Evolutionary conservation across 2,797 vertebrate genomes (phyloP).

Genomic region (Aulostomus chinensis): DNA sequence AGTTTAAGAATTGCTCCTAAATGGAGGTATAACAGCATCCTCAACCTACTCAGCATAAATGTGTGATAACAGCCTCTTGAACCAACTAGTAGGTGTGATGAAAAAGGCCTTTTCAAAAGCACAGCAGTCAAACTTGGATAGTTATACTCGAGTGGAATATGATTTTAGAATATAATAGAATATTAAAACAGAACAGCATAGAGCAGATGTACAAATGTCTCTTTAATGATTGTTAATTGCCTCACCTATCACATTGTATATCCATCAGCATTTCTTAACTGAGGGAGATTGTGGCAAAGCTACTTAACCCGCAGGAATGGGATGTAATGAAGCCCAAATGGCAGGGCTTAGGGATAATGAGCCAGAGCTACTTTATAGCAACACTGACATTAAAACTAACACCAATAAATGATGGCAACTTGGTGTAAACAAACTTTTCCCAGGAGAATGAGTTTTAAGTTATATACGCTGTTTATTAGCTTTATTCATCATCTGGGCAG

Average conservation of each 20-base stretch:
- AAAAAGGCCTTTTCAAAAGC: no score
- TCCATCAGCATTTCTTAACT: slow-evolving; percentile 32
- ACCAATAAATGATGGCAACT: slow-evolving; percentile 47
- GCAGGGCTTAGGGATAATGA: slow-evolving; percentile 57
- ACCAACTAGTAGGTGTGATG: no score
- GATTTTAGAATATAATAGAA: no score
- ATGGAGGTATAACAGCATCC: no score
- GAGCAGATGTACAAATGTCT: slow-evolving; percentile 6
- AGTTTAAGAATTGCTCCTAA: no score
- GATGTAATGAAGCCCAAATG: slow-evolving; percentile 66
- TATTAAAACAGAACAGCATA: background rate
- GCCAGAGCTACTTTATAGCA: slow-evolving; percentile 55
- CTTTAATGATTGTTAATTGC: slow-evolving; percentile 22
- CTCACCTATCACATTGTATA: slow-evolving; percentile 15
- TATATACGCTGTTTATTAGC: slow-evolving; percentile 7
- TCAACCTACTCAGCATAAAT: no score
- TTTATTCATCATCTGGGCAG: slow-evolving; percentile 3
- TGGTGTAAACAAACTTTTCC: slow-evolving; percentile 38
- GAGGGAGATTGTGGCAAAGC: slow-evolving; percentile 29
- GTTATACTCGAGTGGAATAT: no score
- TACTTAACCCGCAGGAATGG: slow-evolving; percentile 56
- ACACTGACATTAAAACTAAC: slow-evolving; percentile 57
- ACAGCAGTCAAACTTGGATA: no score
- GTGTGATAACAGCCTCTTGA: no score
- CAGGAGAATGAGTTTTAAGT: slow-evolving; percentile 24